These are phyloP conservation scores for Rhinichthys klamathensis DNA, from an alignment of 2,113 vertebrate species.

Conservation along the genomic window DNA sequence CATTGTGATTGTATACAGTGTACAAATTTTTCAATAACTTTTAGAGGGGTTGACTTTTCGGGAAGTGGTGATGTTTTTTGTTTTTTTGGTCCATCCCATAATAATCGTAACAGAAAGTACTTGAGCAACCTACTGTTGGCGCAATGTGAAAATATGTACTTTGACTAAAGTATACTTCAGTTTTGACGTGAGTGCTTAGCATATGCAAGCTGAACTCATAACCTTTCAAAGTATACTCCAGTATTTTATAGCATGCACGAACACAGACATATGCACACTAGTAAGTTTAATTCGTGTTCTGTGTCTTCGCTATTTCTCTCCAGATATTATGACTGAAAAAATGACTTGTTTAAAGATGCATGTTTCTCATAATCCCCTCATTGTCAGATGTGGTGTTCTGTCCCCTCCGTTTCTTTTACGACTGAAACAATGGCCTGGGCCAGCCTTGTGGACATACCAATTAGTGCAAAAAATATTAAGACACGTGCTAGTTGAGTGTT, in stretches of 20 bases:
- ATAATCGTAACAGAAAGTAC: neutral
- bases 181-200: neutral
- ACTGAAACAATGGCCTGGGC: too few relatives aligned
- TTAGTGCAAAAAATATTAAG: neutral
- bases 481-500: too few relatives aligned
- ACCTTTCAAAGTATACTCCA: neutral
- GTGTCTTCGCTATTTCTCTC: neutral
- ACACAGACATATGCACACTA: neutral
- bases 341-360: neutral
- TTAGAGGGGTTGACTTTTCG: neutral
- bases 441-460: neutral
- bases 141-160: neutral
- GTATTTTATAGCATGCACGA: neutral
- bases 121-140: neutral
- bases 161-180: slow-evolving; percentile 8
- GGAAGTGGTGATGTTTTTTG: neutral
- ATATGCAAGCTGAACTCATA: neutral
- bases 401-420: neutral
- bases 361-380: too few relatives aligned
- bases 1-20: neutral
- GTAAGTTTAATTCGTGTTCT: neutral
- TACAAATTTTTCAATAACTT: neutral
- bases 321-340: neutral
- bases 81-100: neutral
- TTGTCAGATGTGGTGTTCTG: neutral